Percentiles rank a stretch among this genome's conserved stretches.
phyloP scores from a whole-genome alignment of 2,797 vertebrate species.

The Phataginus tricuspis region DNA sequence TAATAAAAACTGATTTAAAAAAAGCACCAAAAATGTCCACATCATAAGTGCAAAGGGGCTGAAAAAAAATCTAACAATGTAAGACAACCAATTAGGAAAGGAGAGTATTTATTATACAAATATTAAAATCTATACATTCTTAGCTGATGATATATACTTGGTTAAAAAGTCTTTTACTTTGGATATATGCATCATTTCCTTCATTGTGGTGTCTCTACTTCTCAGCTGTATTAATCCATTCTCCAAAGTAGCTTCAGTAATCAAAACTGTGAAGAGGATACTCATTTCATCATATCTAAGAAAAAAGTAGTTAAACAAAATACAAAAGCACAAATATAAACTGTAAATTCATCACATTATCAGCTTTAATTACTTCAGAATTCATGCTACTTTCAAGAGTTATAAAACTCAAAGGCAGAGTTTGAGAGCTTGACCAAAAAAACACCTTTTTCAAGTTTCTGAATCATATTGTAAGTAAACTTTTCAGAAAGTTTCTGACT shows the following conservation, averaged over 20 bases:
- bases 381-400: neutral
- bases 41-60: neutral
- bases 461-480: slow-evolving; percentile 34
- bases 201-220: slow-evolving; percentile 95
- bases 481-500: slow-evolving; percentile 27
- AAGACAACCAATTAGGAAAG: slow-evolving; percentile 35
- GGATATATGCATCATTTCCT: slow-evolving; percentile 96
- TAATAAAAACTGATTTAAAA: slow-evolving; percentile 17
- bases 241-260: slow-evolving; percentile 93
- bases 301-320: slow-evolving; percentile 21
- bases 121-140: slow-evolving; percentile 81
- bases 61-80: neutral
- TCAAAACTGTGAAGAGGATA: slow-evolving; percentile 92
- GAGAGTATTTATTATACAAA: slow-evolving; percentile 78
- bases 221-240: slow-evolving; percentile 94
- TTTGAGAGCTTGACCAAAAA: neutral
- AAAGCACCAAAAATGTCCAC: neutral
- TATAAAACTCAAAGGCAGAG: neutral
- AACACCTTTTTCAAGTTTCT: slow-evolving; percentile 3
- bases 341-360: neutral
- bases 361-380: neutral
- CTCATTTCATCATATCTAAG: slow-evolving; percentile 98
- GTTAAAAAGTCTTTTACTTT: slow-evolving; percentile 92
- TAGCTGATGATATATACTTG: slow-evolving; percentile 91
- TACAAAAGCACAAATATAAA: neutral